phyloP scores from a whole-genome alignment of 2,113 vertebrate species.

The Alces alces region DNA sequence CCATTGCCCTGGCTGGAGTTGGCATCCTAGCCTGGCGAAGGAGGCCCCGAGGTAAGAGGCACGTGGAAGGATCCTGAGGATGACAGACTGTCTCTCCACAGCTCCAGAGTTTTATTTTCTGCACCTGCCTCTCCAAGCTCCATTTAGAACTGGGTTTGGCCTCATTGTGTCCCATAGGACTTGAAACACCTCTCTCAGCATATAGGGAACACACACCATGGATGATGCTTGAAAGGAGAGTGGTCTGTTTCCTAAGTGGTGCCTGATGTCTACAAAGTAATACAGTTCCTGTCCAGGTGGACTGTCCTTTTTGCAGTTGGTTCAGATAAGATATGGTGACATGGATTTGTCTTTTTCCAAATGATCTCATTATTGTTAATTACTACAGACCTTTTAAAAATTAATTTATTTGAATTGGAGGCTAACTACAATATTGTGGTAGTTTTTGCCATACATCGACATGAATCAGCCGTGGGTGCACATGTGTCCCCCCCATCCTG shows the following conservation, averaged over 20 bases:
- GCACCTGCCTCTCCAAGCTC: not conserved
- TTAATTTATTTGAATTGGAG: not conserved
- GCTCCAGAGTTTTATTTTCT: not conserved
- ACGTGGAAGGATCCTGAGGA: not conserved
- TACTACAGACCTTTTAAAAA: not conserved
- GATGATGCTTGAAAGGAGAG: not conserved
- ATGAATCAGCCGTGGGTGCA: not conserved
- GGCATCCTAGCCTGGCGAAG: not conserved
- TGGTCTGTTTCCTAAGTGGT: not conserved
- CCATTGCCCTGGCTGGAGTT: not conserved
- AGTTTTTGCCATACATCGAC: not conserved
- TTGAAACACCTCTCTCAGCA: not conserved
- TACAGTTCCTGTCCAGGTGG: not conserved
- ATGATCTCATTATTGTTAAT: not conserved
- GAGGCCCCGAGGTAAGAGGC: not conserved
- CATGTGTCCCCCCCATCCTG: not conserved
- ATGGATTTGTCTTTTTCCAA: not conserved
- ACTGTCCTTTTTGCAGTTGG: not conserved
- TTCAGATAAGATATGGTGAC: not conserved
- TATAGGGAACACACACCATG: not conserved
- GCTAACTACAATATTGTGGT: not conserved
- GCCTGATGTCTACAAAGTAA: not conserved
- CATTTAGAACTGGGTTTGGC: not conserved
- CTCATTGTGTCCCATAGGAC: not conserved
- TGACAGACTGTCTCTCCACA: not conserved